These are phyloP conservation scores for Mus spicilegus DNA, from an alignment of 2,113 vertebrate species.

Conservation along the genomic window DNA sequence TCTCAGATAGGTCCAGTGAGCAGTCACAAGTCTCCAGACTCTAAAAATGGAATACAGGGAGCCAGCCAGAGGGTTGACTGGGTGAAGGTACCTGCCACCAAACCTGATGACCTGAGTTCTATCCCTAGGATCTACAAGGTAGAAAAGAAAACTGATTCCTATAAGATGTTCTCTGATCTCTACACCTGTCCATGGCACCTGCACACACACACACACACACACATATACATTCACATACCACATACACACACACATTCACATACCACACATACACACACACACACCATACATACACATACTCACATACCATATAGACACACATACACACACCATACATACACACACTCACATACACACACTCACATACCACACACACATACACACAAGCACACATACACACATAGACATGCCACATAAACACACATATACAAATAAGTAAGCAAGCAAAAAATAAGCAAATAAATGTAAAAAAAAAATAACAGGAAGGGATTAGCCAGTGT, in stretches of 20 bases:
- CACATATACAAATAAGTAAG: background rate
- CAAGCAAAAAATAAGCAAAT: background rate
- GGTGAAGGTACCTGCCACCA: background rate
- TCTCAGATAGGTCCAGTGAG: conserved; percentile 50
- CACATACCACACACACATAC: background rate
- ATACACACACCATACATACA: background rate
- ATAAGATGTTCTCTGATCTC: background rate
- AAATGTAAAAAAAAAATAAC: background rate
- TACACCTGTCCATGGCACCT: background rate
- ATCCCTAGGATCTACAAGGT: background rate
- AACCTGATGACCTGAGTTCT: background rate
- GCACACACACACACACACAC: background rate
- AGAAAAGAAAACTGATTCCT: background rate
- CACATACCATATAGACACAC: background rate
- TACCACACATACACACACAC: too few species aligned
- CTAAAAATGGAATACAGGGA: background rate
- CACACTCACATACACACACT: background rate
- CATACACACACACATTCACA: too few species aligned
- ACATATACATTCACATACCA: background rate
- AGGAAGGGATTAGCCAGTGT: conserved; percentile 49
- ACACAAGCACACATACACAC: background rate
- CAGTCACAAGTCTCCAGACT: conserved; percentile 48
- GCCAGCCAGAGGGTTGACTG: background rate
- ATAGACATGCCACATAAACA: background rate
- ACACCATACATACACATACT: background rate